Base-by-base conservation (phyloP, 2,888 invertebrate species). In the Flabesymbios commensalis region DNA sequence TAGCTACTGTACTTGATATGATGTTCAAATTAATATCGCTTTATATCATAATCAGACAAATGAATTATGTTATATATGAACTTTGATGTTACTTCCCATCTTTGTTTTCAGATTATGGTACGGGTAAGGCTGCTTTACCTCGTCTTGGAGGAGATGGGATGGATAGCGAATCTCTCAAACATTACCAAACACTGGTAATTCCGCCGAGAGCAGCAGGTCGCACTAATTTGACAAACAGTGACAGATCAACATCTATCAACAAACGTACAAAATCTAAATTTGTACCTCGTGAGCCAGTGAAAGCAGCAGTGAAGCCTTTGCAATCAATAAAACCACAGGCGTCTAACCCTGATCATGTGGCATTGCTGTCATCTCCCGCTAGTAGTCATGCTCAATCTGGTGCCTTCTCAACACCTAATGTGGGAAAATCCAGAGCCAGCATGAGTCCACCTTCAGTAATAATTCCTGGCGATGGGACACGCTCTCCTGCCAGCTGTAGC, bases 221-320 rank as follows among this genome's bases (percentile, higher is more conserved):
- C 10, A 31, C 22, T 32, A 31, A 49, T 31, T 7, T 49, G 49
- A 49, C 28, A 10, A 7, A 5, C 29, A 49, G 14, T 14, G 7
- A 45, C 45, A 7, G 14, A 10, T 29, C 49, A 31, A 14, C 7
- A 14, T 29, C 29, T 7, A 32, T 49, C 31, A 7, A 29, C 31
- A 26, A 7, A 31, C 7, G 7, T 7, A 31, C 7, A 22, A 22
- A 31, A 7, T 7, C 7, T 33, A 64, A 57, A 54, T 61, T 39
- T 39, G 49, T 64, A 4, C 57, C 61, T 17, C 48, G 24, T 31
- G 61, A 64, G 41, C 64, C 61, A 33, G 58, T 62, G 17, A 62
- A 42, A 55, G 57, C 54, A 2, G 61, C 64, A 14, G 61, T 57
- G 19, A 54, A 58, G 26, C 47, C 62, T 26, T 43, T 54, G 24